Percentiles rank a stretch among this genome's conserved stretches.
Conservation (phyloP, 2,888 invertebrate species). For the Clepsis dumicolana region DNA sequence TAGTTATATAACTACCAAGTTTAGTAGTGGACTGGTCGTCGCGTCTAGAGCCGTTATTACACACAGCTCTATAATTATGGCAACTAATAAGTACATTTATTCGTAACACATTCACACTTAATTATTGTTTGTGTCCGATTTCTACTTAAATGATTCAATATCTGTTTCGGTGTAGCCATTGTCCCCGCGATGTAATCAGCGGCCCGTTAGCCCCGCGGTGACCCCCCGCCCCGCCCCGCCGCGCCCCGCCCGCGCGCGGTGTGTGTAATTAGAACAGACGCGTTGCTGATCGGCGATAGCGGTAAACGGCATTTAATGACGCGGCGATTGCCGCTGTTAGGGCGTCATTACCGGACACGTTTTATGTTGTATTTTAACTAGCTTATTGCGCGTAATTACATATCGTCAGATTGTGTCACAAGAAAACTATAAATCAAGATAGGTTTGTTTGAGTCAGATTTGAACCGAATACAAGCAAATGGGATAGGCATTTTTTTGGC, state of each 20-base stretch:
- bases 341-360: neutral
- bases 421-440: slow-evolving; percentile 3
- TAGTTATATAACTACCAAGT: no score
- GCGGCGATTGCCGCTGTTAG: slow-evolving; percentile 1
- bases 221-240: neutral
- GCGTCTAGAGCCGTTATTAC: neutral
- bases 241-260: neutral
- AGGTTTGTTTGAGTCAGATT: neutral
- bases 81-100: neutral
- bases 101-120: slow-evolving; percentile 1
- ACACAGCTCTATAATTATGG: neutral
- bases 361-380: slow-evolving; percentile 6
- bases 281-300: slow-evolving; percentile 7
- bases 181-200: neutral
- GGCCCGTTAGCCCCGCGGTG: no score
- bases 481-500: no score
- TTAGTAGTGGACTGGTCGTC: no score
- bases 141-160: neutral
- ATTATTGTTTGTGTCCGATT: slow-evolving; percentile 1
- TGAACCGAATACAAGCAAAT: no score
- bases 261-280: neutral
- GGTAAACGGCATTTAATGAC: slow-evolving; percentile 25
- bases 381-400: slow-evolving; percentile 17
- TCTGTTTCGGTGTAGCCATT: neutral
- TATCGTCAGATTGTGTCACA: neutral